These are phyloP conservation scores for Cisticola juncidis DNA, from an alignment of 2,113 vertebrate species.

Conservation along the genomic window DNA sequence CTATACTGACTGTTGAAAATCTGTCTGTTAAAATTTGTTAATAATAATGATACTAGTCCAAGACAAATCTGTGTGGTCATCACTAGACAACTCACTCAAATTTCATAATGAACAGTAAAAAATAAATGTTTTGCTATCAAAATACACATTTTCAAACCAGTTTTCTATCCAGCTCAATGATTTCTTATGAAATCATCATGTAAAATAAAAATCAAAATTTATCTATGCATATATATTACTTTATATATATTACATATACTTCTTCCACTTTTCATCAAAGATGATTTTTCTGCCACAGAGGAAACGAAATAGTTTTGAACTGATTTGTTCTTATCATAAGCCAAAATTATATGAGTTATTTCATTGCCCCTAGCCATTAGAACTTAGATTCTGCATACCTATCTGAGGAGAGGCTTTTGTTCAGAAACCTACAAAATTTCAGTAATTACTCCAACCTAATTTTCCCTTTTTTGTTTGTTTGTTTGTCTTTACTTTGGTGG, in stretches of 20 bases:
- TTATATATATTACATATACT: background rate
- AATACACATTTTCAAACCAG: background rate
- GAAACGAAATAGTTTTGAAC: background rate
- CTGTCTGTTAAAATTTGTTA: background rate
- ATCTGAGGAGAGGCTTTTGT: slow-evolving; percentile 3
- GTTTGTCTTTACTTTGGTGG: background rate
- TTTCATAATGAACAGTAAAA: background rate
- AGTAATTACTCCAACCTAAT: background rate
- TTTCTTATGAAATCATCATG: background rate
- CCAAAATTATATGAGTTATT: background rate
- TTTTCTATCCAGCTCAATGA: background rate
- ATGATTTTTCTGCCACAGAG: background rate
- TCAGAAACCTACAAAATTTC: background rate
- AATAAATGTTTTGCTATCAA: background rate
- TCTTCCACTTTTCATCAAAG: background rate
- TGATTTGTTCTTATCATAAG: background rate
- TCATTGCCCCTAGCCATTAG: background rate
- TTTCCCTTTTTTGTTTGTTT: background rate
- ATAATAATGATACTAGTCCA: background rate
- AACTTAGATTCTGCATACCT: background rate
- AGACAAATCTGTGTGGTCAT: background rate
- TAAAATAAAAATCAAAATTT: background rate
- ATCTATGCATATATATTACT: background rate
- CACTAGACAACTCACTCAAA: background rate
- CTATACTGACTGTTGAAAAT: background rate